Base-by-base conservation (phyloP, 2,113 vertebrate species). In the Labrus mixtus region DNA sequence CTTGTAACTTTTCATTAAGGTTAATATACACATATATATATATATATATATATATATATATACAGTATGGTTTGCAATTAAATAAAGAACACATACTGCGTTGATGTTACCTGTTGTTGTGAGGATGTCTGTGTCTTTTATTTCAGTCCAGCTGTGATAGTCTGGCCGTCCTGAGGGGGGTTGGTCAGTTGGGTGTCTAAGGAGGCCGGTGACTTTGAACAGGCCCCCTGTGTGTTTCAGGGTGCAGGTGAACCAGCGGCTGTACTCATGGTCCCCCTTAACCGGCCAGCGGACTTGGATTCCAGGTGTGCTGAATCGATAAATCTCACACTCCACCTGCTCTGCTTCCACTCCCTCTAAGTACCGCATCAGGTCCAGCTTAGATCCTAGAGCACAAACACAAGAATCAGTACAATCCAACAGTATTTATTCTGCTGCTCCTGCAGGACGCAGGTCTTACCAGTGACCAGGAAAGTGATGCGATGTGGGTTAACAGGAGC, bases 381-480 rank as follows among this genome's bases (percentile, higher is more conserved):
- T 92, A 7, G 91, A 88, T 3, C 64, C 95, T 95, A 51, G 1
- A 70, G 45, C 7, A 73, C 9, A 51, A 51, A 41, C 0, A 36
- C 1, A 9, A 55, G 22, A 0, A 12, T 36, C 12, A 43, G 15
- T 2, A 54, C n/a, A 61, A 59, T 4, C 29, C n/a, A 58, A 15
- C 1, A 6, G 9, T 39, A 60, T 51, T 56, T 39, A 55, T 41
- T 36, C 33, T 59, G 11, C 46, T 25, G 2, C 0, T 12, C 23
- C 19, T 39, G 3, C 10, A 17, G 37, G 4, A 4, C 7, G 0
- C 8, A 51, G 33, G 19, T 39, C 85, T 87, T 51, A 95, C 95
- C 79, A 1, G 83, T 90, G 50, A 93, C 65, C 59, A 94, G 82
- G 78, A 95, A 95, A 1, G 94, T 95, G 63, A 95, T 64, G 13